Conservation (phyloP, 2,113 vertebrate genomes). For the Pongo abelii region DNA sequence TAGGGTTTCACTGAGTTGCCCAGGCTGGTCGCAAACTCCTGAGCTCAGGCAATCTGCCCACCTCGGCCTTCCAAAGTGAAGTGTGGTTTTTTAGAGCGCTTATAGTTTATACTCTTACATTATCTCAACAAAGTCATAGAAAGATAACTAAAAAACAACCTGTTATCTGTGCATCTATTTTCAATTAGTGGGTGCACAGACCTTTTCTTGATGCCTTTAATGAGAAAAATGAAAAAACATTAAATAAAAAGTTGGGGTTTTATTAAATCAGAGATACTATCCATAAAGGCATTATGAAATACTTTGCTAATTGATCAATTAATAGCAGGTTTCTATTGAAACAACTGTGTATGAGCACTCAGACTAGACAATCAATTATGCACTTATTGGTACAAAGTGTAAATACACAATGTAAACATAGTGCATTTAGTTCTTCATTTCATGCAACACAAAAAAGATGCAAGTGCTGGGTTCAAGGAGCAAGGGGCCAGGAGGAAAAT, state of each 20-base stretch:
- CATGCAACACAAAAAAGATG: neutral
- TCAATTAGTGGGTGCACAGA: neutral
- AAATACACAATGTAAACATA: neutral
- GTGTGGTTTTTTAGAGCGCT: neutral
- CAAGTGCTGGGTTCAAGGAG: neutral
- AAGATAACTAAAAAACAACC: neutral
- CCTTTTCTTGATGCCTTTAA: neutral
- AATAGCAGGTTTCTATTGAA: neutral
- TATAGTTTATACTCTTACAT: neutral
- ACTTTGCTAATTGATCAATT: neutral
- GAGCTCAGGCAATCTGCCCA: too few species aligned
- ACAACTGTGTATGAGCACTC: neutral
- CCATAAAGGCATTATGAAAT: neutral
- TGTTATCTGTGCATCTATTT: neutral
- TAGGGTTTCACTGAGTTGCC: too few species aligned
- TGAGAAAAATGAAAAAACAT: neutral
- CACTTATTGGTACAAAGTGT: neutral
- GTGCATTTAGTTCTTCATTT: neutral
- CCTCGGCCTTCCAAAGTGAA: neutral
- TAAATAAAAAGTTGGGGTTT: neutral
- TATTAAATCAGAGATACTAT: neutral
- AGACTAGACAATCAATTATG: neutral
- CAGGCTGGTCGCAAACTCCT: too few species aligned
- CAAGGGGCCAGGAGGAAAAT: neutral
- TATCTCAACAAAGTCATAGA: neutral